A percentile compares a stretch with the other conserved stretches of the same genome.
Evolutionary conservation across 1,140 invertebrate genomes (phyloP).

Genomic region (Euura lappo): DNA sequence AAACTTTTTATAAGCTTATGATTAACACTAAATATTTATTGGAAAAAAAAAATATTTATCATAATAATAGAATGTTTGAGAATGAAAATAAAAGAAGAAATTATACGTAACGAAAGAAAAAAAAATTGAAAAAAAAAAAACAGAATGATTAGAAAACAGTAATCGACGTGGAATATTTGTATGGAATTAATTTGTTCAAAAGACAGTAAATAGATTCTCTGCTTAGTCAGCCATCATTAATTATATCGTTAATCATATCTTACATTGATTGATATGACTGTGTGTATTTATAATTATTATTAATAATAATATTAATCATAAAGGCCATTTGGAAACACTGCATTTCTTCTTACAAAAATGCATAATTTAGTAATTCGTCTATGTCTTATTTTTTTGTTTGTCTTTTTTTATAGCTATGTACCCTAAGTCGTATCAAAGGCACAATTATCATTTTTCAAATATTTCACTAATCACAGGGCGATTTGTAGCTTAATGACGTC

Average conservation of each 20-base stretch:
- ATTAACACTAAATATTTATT: constrained; percentile 1
- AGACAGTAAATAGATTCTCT: not conserved
- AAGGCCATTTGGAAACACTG: constrained; percentile 37
- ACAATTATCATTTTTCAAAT: constrained; percentile 29
- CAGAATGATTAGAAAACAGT: not conserved
- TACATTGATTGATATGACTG: not conserved
- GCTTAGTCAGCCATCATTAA: not conserved
- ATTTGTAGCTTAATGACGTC: not conserved
- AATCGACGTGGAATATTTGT: constrained; percentile 4
- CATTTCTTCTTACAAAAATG: constrained; percentile 24
- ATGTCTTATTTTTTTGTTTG: not conserved
- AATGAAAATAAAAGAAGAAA: not conserved
- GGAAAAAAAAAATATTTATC: not conserved
- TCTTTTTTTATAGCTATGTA: constrained; percentile 14
- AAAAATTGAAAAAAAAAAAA: constrained; percentile 1
- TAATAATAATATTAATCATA: constrained; percentile 8
- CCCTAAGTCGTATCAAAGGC: constrained; percentile 32
- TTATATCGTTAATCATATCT: not conserved
- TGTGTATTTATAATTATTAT: no score
- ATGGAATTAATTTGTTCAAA: constrained; percentile 1
- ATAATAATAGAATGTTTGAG: not conserved
- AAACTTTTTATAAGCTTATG: not conserved
- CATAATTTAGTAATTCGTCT: constrained; percentile 39
- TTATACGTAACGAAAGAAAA: not conserved
- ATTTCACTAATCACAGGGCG: constrained; percentile 3